Conservation (phyloP, 64 coral and sea anemone genomes). For the Montipora capricornis region DNA sequence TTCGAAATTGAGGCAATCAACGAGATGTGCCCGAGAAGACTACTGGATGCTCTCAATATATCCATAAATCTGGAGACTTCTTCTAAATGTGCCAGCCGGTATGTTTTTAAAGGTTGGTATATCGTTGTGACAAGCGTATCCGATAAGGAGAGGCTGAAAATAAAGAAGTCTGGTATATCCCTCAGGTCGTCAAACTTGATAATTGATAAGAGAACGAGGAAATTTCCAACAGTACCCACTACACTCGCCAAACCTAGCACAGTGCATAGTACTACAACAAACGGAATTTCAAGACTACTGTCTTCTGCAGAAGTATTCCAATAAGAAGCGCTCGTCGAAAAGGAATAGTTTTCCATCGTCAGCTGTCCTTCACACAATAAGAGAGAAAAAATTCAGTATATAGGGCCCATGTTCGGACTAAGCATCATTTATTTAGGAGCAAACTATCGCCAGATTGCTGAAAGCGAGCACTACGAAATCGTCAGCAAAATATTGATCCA, state of each 20-base stretch:
- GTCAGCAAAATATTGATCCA: too few species aligned
- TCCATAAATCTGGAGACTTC: background rate
- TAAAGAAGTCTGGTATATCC: conserved; percentile 40
- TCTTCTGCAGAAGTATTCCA: background rate
- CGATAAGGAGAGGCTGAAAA: conserved; percentile 38
- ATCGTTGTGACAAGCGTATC: conserved; percentile 11
- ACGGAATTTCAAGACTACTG: background rate
- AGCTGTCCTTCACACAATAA: background rate
- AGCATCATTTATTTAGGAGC: too few species aligned
- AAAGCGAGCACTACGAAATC: too few species aligned
- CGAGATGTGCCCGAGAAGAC: conserved; percentile 20
- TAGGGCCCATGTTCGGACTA: too few species aligned
- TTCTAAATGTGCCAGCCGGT: background rate
- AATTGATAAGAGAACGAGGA: background rate
- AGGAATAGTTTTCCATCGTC: background rate
- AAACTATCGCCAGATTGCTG: too few species aligned
- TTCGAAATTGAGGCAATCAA: conserved; percentile 42
- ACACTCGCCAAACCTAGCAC: conserved; percentile 5
- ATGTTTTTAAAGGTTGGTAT: conserved; percentile 33
- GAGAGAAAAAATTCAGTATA: background rate
- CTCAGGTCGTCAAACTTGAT: conserved; percentile 41
- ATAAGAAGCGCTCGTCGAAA: background rate
- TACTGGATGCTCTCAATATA: background rate
- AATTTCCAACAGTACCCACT: conserved; percentile 15
- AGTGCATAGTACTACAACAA: conserved; percentile 15